Conservation (phyloP, 2,888 invertebrate species). For the Abrostola triplasia region DNA sequence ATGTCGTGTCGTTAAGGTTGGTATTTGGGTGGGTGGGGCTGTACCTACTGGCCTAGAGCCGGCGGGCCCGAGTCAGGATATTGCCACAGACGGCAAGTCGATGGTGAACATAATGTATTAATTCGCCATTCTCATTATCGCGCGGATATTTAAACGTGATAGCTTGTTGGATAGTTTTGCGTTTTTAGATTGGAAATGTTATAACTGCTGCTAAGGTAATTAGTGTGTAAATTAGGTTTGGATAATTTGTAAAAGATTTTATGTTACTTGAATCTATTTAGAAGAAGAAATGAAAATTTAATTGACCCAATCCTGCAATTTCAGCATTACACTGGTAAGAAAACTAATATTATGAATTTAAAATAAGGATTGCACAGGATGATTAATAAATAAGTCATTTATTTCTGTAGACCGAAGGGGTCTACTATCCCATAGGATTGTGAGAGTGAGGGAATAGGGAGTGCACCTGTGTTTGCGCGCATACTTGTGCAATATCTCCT, state of each 20-base stretch:
- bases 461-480: too few species aligned
- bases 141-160: conserved; percentile 59
- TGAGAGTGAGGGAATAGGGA: too few species aligned
- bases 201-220: not conserved
- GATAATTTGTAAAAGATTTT: not conserved
- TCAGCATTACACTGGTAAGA: too few species aligned
- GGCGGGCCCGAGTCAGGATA: conserved; percentile 59
- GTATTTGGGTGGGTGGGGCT: conserved; percentile 17
- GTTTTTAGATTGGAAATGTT: conserved; percentile 4
- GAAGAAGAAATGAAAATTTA: too few species aligned
- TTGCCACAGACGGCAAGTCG: conserved; percentile 50
- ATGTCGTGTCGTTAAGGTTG: not conserved
- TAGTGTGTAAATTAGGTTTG: not conserved
- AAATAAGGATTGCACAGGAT: too few species aligned
- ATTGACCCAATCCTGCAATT: too few species aligned
- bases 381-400: too few species aligned
- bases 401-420: too few species aligned
- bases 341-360: too few species aligned
- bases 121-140: conserved; percentile 55
- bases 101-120: conserved; percentile 53
- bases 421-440: too few species aligned
- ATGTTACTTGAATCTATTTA: too few species aligned
- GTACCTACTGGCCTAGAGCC: conserved; percentile 52
- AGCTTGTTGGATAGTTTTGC: conserved; percentile 15
- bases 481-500: too few species aligned